Evolutionary conservation across 37 sponge, comb jelly and placozoan species (phyloP).

Genomic region (Spongilla lacustris): DNA sequence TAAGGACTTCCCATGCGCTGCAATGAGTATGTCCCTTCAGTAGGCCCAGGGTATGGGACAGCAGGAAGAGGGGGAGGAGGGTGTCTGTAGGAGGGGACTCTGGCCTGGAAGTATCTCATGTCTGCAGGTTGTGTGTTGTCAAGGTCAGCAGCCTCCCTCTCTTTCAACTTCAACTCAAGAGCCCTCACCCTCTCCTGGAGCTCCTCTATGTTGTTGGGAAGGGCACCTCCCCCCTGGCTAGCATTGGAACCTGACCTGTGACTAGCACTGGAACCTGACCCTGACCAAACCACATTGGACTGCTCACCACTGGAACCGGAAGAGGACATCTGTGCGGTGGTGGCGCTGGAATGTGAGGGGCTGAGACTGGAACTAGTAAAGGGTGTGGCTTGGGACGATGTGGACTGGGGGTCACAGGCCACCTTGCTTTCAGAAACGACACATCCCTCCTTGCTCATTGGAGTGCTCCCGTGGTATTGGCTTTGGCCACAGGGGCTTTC

Average conservation of each 20-base stretch:
- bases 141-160: conserved; percentile 11
- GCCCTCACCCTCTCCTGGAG: conserved; percentile 14
- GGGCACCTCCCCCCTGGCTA: not conserved
- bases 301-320: not conserved
- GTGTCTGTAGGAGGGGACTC: not conserved
- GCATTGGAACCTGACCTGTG: not conserved
- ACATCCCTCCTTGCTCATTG: not conserved
- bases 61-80: conserved; percentile 4
- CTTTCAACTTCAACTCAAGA: conserved; percentile 14
- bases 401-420: not conserved
- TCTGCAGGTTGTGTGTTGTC: not conserved
- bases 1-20: not conserved
- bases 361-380: not conserved
- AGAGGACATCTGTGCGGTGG: not conserved
- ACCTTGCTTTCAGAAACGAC: not conserved
- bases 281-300: not conserved
- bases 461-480: not conserved
- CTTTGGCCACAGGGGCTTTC: not conserved
- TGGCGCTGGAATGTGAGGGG: not conserved
- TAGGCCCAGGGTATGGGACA: not conserved
- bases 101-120: not conserved
- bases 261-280: not conserved
- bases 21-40: not conserved
- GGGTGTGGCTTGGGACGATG: not conserved
- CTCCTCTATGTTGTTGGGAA: conserved; percentile 17